These are phyloP conservation scores for Oscheius sp. DNA, from an alignment of 2,888 invertebrate genomes.

Conservation along the genomic window DNA sequence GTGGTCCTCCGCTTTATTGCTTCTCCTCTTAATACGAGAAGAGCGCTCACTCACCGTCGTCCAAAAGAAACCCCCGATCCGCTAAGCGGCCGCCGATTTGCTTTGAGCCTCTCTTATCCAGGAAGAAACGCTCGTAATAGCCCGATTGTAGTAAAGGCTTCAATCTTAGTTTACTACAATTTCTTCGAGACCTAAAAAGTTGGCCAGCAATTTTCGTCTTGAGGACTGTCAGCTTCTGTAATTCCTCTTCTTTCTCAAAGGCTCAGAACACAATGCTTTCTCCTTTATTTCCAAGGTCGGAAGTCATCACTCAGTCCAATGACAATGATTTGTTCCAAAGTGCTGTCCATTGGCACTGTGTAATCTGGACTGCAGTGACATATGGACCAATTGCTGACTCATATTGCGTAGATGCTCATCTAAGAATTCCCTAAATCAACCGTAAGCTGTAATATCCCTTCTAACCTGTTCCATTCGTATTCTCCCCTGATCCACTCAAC, in stretches of 20 bases:
- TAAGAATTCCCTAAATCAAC: constrained; percentile 7
- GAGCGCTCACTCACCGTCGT: constrained; percentile 23
- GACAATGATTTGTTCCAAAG: constrained; percentile 24
- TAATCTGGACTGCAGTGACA: constrained; percentile 22
- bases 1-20: constrained; percentile 25
- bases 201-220: neutral
- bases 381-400: constrained; percentile 28
- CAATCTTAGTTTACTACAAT: no score
- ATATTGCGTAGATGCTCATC: constrained; percentile 14
- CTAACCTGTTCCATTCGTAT: neutral
- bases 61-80: constrained; percentile 23
- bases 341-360: constrained; percentile 29
- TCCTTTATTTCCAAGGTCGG: neutral
- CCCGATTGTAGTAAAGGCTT: no score
- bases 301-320: constrained; percentile 12
- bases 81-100: constrained; percentile 10
- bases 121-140: constrained; percentile 11
- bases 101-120: constrained; percentile 23
- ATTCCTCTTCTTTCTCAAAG: neutral
- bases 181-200: no score
- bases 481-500: neutral
- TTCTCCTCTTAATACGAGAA: constrained; percentile 27
- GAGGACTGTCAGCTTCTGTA: neutral
- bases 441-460: constrained; percentile 14
- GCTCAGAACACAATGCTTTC: neutral